Conservation (phyloP, 2,113 vertebrate species). For the Cheirogaleus medius region DNA sequence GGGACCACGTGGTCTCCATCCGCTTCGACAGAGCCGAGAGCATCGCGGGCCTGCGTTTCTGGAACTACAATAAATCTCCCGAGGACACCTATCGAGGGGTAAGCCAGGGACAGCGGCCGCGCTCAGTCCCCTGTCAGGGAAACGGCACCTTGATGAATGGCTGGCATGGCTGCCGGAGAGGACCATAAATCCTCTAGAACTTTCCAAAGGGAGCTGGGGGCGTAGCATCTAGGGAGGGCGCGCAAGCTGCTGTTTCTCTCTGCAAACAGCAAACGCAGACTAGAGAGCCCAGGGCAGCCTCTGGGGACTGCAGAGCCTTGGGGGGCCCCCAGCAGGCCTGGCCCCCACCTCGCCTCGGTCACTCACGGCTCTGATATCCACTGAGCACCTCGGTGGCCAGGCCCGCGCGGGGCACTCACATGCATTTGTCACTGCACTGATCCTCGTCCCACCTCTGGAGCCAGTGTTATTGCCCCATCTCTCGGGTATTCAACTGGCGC, state of each 20-base stretch:
- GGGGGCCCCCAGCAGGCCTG: neutral
- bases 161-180: constrained; percentile 79
- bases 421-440: rapidly evolving
- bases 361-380: rapidly evolving
- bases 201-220: constrained; percentile 72
- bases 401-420: neutral
- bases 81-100: constrained; percentile 99
- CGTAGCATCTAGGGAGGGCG: constrained; percentile 68
- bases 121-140: constrained; percentile 77
- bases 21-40: constrained; percentile 88
- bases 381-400: rapidly evolving
- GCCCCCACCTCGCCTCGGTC: rapidly evolving
- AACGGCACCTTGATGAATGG: constrained; percentile 82
- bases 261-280: constrained; percentile 68
- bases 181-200: constrained; percentile 83
- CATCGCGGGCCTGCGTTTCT: constrained; percentile 94
- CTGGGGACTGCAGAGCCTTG: rapidly evolving
- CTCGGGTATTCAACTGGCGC: neutral
- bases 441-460: neutral
- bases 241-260: constrained; percentile 49
- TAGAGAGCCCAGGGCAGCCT: neutral
- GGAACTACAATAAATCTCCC: constrained; percentile 99
- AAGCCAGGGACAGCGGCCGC: constrained; percentile 81
- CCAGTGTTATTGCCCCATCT: neutral
- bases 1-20: constrained; percentile 90